Conservation (phyloP, 1,140 invertebrate genomes). For the Drosophila biarmipes region DNA sequence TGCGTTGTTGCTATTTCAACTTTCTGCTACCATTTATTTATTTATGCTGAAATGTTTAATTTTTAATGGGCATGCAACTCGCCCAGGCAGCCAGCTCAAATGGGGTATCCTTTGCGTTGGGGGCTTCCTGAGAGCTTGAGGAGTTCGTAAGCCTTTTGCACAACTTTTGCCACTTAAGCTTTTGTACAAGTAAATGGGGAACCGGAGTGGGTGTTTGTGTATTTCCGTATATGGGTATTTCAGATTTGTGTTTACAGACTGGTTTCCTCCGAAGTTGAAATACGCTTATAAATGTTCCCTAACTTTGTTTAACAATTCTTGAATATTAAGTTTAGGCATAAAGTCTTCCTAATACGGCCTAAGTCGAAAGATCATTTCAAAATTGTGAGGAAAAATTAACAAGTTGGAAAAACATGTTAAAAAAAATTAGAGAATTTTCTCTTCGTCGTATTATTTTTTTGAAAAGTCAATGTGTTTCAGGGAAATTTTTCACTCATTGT, state of each 20-base stretch:
- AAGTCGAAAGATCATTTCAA: no score
- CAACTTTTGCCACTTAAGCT: conserved; percentile 81
- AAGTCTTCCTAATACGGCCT: neutral
- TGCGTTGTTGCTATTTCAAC: conserved; percentile 49
- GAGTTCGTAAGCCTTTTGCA: conserved; percentile 78
- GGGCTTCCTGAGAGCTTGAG: conserved; percentile 36
- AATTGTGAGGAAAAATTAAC: no score
- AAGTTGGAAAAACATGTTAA: no score
- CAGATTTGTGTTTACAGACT: conserved; percentile 45
- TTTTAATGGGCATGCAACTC: conserved; percentile 79
- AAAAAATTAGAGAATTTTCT: neutral
- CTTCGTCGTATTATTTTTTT: neutral
- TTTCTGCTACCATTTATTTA: conserved; percentile 73
- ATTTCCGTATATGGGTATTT: conserved; percentile 9
- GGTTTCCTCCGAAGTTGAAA: conserved; percentile 45
- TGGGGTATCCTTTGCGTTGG: conserved; percentile 12
- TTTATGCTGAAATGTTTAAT: conserved; percentile 78
- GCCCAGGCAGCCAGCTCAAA: conserved; percentile 22
- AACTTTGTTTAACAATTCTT: neutral
- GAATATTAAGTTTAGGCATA: no score
- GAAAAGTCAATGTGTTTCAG: conserved; percentile 28
- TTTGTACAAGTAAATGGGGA: conserved; percentile 70
- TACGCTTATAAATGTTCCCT: conserved; percentile 62
- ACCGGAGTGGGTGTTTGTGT: conserved; percentile 8
- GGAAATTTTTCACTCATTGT: conserved; percentile 56